These are phyloP conservation scores for Synanthedon tipuliformis DNA, from an alignment of 2,888 invertebrate genomes.

Conservation along the genomic window DNA sequence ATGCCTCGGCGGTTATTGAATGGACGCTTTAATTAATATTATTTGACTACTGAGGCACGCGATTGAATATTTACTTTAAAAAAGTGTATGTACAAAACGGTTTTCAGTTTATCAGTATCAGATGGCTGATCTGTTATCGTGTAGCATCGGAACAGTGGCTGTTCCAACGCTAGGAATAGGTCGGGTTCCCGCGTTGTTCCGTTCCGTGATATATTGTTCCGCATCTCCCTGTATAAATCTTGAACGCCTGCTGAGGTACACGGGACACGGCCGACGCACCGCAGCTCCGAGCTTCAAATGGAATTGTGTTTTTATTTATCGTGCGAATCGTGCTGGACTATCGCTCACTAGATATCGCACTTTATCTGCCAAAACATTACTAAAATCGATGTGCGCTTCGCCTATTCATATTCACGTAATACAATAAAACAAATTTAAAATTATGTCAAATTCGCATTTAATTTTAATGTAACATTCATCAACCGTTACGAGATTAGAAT, in stretches of 20 bases:
- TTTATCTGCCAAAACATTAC: conserved; percentile 61
- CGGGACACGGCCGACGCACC: conserved; percentile 59
- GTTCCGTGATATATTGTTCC: conserved; percentile 66
- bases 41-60: conserved; percentile 17
- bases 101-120: conserved; percentile 41
- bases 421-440: background rate
- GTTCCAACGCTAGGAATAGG: conserved; percentile 60
- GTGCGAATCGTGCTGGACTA: conserved; percentile 64
- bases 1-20: conserved; percentile 32
- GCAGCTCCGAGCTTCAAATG: conserved; percentile 62
- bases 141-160: conserved; percentile 60
- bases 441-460: conserved; percentile 1
- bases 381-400: conserved; percentile 30
- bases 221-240: conserved; percentile 68
- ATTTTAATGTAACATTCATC: background rate
- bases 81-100: conserved; percentile 5
- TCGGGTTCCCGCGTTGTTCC: conserved; percentile 63
- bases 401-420: conserved; percentile 10
- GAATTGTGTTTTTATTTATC: conserved; percentile 71
- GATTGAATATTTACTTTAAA: background rate
- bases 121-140: conserved; percentile 55
- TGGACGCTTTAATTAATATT: conserved; percentile 33
- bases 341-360: conserved; percentile 63
- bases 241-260: conserved; percentile 70
- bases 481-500: no score